Base-by-base conservation (phyloP, 2,113 vertebrate species). In the Hylia prasina region DNA sequence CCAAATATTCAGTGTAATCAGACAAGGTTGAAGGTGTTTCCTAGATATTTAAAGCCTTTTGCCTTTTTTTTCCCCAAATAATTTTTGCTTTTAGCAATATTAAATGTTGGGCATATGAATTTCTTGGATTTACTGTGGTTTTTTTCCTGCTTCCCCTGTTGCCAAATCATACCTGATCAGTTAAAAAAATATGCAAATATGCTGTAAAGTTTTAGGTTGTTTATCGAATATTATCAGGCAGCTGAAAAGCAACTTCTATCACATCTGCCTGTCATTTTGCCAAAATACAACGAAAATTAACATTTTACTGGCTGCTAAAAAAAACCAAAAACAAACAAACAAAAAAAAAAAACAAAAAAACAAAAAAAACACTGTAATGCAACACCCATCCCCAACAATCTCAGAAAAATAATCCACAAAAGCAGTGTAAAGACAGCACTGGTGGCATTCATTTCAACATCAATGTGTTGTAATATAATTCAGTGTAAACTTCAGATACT, bases 311-410 rank as follows among this genome's bases (percentile, higher is more conserved):
- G 1, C 12, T 82, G 9, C 6, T 61, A 37, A 70, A 72, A 83
- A 75, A 40, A 33, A 4, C 14, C 51, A 30, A 13, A 22, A 54
- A 4, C 22, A 47, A 47, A 12, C 47, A 24, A 25, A 50, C 23
- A 48, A 48, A 24, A 47, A 48, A 48, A 6, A 48, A 48, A 23
- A 48, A 23, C 22, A 23, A 48, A 48, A 24, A 48, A 48, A 13
- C 47, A 50, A 27, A 50, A 22, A 8, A 31, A 47, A 3, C 13
- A 50, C n/a, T n/a, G n/a, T n/a, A n/a, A n/a, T n/a, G n/a, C n/a
- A n/a, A n/a, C n/a, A n/a, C n/a, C n/a, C n/a, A n/a, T n/a, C n/a
- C 5, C 25, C 3, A 37, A 7, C 1, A 35, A 13, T 0, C 3
- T 2, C 35, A 23, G 7, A 63, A 47, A 31, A 5, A 15, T n/a